Conservation (phyloP, 1,140 invertebrate genomes). For the Drosophila biarmipes region DNA sequence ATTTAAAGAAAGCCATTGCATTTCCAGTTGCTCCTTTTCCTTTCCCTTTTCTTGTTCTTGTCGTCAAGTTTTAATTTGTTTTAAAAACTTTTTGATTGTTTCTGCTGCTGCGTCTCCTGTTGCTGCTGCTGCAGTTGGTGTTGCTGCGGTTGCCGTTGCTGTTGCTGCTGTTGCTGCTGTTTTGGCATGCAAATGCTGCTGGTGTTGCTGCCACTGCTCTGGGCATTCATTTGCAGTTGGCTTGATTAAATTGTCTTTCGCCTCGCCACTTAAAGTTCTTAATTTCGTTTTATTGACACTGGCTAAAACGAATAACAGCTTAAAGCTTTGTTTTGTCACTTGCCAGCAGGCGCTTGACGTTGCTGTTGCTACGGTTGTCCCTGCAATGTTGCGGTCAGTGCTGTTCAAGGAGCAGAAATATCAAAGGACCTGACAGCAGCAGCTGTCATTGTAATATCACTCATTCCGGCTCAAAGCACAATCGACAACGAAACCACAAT, state of each 20-base stretch:
- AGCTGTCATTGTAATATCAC: constrained; percentile 63
- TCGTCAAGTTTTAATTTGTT: constrained; percentile 81
- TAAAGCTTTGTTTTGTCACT: constrained; percentile 31
- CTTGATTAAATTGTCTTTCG: constrained; percentile 72
- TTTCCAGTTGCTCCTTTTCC: constrained; percentile 23
- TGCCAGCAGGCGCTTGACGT: constrained; percentile 7
- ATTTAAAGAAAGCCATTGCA: constrained; percentile 51
- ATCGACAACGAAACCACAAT: neutral
- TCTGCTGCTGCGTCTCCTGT: constrained; percentile 26
- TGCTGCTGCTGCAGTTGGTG: constrained; percentile 1
- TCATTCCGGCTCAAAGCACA: constrained; percentile 21
- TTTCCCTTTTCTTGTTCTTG: constrained; percentile 31
- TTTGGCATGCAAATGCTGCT: constrained; percentile 64
- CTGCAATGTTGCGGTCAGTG: constrained; percentile 34
- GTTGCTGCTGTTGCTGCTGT: constrained; percentile 17
- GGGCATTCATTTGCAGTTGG: constrained; percentile 75
- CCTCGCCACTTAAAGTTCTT: constrained; percentile 71
- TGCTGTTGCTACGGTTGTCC: constrained; percentile 7
- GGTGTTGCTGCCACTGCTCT: constrained; percentile 53
- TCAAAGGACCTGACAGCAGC: constrained; percentile 2
- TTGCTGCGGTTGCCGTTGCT: neutral
- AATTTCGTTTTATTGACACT: constrained; percentile 80
- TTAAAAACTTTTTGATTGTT: constrained; percentile 83
- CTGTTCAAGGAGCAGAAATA: constrained; percentile 7
- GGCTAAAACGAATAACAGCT: constrained; percentile 27